These are phyloP conservation scores for Smutsia temminckii DNA, from an alignment of 2,797 vertebrate genomes.

Conservation along the genomic window DNA sequence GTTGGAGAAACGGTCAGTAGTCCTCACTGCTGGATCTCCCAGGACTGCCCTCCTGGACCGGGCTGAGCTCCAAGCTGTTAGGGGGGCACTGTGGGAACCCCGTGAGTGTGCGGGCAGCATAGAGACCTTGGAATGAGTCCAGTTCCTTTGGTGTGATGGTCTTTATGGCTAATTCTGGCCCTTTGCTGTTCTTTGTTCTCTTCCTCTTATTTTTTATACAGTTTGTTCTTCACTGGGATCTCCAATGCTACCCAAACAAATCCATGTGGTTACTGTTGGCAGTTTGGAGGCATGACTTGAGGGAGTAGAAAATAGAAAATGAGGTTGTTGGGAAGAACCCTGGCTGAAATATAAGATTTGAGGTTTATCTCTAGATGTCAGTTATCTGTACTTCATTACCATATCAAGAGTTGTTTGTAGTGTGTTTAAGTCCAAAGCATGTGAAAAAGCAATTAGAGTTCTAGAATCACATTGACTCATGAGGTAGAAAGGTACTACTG, in stretches of 20 bases:
- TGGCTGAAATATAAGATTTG: conserved; percentile 55
- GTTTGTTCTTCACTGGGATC: not conserved
- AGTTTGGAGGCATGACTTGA: conserved; percentile 24
- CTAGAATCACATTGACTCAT: conserved; percentile 41
- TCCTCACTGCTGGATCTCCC: not conserved
- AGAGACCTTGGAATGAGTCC: not conserved
- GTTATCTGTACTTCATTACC: conserved; percentile 57
- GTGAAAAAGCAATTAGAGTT: conserved; percentile 54
- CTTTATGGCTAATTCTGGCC: not conserved
- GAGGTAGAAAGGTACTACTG: not conserved
- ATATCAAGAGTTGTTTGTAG: conserved; percentile 51
- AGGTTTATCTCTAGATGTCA: conserved; percentile 57
- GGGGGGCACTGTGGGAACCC: too few species aligned
- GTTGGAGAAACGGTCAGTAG: not conserved
- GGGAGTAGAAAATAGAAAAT: conserved; percentile 49
- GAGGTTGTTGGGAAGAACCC: conserved; percentile 46
- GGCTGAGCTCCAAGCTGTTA: not conserved
- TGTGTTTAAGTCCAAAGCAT: conserved; percentile 36
- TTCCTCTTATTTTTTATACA: not conserved
- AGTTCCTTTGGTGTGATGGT: not conserved
- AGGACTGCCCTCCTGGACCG: not conserved
- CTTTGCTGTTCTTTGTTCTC: not conserved
- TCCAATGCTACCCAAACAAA: not conserved
- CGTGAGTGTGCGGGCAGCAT: not conserved
- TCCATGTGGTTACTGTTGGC: conserved; percentile 13